Percentiles rank a stretch among this genome's conserved stretches.
Evolutionary conservation across 2,888 invertebrate species (phyloP).

Genomic region (Crocallis elinguaria): DNA sequence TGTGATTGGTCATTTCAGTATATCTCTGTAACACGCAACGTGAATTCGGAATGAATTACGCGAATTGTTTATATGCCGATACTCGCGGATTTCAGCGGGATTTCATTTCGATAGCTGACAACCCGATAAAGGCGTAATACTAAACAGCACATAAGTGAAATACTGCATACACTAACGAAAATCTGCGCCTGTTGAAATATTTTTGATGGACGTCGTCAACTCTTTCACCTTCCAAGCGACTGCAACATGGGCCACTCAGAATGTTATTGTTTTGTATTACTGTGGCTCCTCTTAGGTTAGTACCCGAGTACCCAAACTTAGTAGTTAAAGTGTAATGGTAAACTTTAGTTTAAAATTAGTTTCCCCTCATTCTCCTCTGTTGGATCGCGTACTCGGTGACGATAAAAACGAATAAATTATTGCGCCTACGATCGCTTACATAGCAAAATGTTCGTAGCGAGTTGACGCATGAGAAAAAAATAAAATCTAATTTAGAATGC

Average conservation of each 20-base stretch:
- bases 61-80: slow-evolving; percentile 70
- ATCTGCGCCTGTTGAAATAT: too few species aligned
- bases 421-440: slow-evolving; percentile 43
- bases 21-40: slow-evolving; percentile 73
- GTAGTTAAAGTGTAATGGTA: too few species aligned
- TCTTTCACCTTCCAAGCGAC: too few species aligned
- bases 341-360: too few species aligned
- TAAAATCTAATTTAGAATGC: slow-evolving; percentile 2
- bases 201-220: too few species aligned
- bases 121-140: background rate
- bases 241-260: too few species aligned
- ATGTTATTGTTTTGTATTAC: too few species aligned
- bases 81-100: slow-evolving; percentile 51
- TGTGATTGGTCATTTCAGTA: slow-evolving; percentile 82
- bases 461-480: background rate
- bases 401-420: slow-evolving; percentile 18
- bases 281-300: too few species aligned
- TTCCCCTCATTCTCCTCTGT: slow-evolving; percentile 14
- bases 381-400: slow-evolving; percentile 10
- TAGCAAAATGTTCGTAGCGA: slow-evolving; percentile 36
- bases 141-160: too few species aligned
- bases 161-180: too few species aligned
- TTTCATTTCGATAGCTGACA: slow-evolving; percentile 41
- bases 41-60: slow-evolving; percentile 75
- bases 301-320: too few species aligned